Conservation (phyloP, 2,888 invertebrate species). For the Blastobasis adustella region DNA sequence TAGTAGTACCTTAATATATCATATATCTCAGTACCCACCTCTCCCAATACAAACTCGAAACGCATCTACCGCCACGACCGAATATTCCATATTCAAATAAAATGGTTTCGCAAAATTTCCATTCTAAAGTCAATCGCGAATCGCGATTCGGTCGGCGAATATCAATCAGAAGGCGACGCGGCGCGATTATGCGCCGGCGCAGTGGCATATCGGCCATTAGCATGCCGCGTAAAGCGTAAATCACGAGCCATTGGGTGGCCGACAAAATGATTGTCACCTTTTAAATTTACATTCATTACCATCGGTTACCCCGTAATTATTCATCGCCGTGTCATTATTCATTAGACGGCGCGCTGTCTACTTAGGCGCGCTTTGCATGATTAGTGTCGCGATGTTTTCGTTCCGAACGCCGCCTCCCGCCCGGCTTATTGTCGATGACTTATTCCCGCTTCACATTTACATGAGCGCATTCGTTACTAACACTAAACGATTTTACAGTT, state of each 20-base stretch:
- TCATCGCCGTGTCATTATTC: slow-evolving; percentile 22
- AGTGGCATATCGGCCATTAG: slow-evolving; percentile 59
- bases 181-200: slow-evolving; percentile 53
- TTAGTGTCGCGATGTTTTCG: slow-evolving; percentile 48
- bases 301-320: slow-evolving; percentile 34
- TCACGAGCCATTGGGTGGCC: slow-evolving; percentile 56
- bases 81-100: too few relatives aligned
- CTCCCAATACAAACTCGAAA: too few relatives aligned
- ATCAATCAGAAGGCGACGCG: slow-evolving; percentile 52
- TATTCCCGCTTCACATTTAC: slow-evolving; percentile 12
- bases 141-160: slow-evolving; percentile 18
- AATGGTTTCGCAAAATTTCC: too few relatives aligned
- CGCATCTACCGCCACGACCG: too few relatives aligned
- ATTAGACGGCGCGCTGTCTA: slow-evolving; percentile 32
- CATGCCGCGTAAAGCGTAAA: slow-evolving; percentile 40
- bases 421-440: slow-evolving; percentile 24
- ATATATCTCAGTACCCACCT: too few relatives aligned
- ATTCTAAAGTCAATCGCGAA: too few relatives aligned
- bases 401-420: slow-evolving; percentile 31
- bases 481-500: neutral
- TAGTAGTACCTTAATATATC: too few relatives aligned
- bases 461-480: slow-evolving; percentile 3
- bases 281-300: slow-evolving; percentile 69
- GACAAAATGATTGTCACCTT: slow-evolving; percentile 67
- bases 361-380: slow-evolving; percentile 53